Conservation (phyloP, 2,797 vertebrate species). For the Pseudocheirus occidentalis region DNA sequence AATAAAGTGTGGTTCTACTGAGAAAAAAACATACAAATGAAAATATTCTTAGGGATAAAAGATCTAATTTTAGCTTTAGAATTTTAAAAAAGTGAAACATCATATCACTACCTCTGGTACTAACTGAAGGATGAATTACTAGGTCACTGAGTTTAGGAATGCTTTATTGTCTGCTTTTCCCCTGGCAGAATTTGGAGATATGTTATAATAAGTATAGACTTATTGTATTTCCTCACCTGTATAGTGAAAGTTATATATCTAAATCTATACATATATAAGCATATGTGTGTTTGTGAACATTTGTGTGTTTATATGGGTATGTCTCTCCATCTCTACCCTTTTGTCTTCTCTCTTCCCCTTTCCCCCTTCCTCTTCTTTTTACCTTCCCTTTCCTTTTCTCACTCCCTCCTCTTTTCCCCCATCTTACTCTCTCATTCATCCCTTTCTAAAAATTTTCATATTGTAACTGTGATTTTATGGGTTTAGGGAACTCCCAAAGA, state of each 20-base stretch:
- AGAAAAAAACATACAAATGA: background rate
- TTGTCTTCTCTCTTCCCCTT: background rate
- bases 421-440: background rate
- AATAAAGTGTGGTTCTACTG: background rate
- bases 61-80: background rate
- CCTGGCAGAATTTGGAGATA: background rate
- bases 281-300: background rate
- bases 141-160: constrained; percentile 65
- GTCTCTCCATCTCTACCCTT: background rate
- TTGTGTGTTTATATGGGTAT: background rate
- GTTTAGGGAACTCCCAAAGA: background rate
- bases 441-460: background rate
- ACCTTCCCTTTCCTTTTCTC: background rate
- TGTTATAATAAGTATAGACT: background rate
- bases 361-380: background rate
- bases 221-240: background rate
- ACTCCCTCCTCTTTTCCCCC: background rate
- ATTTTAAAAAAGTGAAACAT: background rate
- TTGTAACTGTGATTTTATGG: background rate
- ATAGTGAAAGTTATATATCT: background rate
- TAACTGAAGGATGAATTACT: constrained; percentile 35
- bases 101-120: background rate
- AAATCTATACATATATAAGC: background rate
- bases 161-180: constrained; percentile 66
- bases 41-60: background rate